phyloP scores from a whole-genome alignment of 2,888 invertebrate genomes.

The Acrobasis consociella region DNA sequence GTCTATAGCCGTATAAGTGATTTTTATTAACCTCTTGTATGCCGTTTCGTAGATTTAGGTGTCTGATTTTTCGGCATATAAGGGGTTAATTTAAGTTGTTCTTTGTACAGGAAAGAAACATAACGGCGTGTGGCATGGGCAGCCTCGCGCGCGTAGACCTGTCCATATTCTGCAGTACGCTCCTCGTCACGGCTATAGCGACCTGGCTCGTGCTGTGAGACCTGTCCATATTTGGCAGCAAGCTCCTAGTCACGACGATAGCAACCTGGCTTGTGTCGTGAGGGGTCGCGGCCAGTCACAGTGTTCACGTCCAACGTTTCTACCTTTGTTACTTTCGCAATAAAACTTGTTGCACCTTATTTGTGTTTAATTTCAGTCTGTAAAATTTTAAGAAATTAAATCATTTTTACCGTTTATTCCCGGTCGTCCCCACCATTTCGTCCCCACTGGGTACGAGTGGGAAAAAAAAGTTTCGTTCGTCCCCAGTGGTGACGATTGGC shows the following conservation, averaged over 20 bases:
- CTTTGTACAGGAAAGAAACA: conserved; percentile 63
- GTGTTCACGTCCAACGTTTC: conserved; percentile 48
- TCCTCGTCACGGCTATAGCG: conserved; percentile 39
- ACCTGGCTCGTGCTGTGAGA: conserved; percentile 21
- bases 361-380: conserved; percentile 16
- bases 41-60: too few relatives aligned
- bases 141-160: conserved; percentile 48
- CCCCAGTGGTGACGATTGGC: too few relatives aligned
- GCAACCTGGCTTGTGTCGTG: conserved; percentile 11
- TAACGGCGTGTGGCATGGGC: conserved; percentile 66
- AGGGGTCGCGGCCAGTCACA: conserved; percentile 25
- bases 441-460: too few relatives aligned
- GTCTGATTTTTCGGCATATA: too few relatives aligned
- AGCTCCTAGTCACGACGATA: too few relatives aligned
- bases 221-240: too few relatives aligned
- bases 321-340: conserved; percentile 75
- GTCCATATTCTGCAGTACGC: conserved; percentile 41
- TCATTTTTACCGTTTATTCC: too few relatives aligned
- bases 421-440: too few relatives aligned
- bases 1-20: too few relatives aligned
- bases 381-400: too few relatives aligned
- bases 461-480: too few relatives aligned
- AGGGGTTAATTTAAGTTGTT: background rate
- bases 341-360: conserved; percentile 69
- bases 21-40: too few relatives aligned